Percentiles rank a stretch among this genome's conserved stretches.
These are phyloP conservation scores for Mylabris phalerata DNA, from an alignment of 1,140 invertebrate genomes.

Conservation along the genomic window DNA sequence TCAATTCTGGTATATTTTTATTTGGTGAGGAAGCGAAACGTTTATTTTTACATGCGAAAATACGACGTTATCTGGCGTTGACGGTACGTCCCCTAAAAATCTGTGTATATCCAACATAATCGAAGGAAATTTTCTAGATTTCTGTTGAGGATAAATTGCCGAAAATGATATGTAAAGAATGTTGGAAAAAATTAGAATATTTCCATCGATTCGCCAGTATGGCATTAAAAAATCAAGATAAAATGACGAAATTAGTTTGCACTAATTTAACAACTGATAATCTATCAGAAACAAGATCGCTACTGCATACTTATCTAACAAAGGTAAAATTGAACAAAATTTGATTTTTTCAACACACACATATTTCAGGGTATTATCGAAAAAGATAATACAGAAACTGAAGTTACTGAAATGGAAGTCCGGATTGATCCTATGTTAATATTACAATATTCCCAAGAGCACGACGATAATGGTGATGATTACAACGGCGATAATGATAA, in stretches of 20 bases:
- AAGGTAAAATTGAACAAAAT: slow-evolving; percentile 38
- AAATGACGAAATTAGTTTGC: slow-evolving; percentile 43
- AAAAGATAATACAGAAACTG: slow-evolving; percentile 18
- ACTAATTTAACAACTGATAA: slow-evolving; percentile 30
- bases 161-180: slow-evolving; percentile 50
- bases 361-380: slow-evolving; percentile 24
- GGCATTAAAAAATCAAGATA: slow-evolving; percentile 50
- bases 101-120: neutral
- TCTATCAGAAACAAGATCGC: slow-evolving; percentile 41
- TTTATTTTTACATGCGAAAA: slow-evolving; percentile 48
- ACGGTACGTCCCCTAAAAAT: slow-evolving; percentile 37
- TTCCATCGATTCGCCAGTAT: slow-evolving; percentile 52
- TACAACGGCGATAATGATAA: slow-evolving; percentile 13
- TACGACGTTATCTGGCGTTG: slow-evolving; percentile 50
- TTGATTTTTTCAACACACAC: neutral
- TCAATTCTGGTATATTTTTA: slow-evolving; percentile 44
- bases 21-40: slow-evolving; percentile 48
- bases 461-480: slow-evolving; percentile 26
- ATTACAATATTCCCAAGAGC: slow-evolving; percentile 44
- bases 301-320: slow-evolving; percentile 50
- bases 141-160: slow-evolving; percentile 48
- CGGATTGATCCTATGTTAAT: slow-evolving; percentile 55
- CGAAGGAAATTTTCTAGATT: slow-evolving; percentile 17
- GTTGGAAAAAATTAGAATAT: slow-evolving; percentile 48
- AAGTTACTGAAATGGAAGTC: slow-evolving; percentile 52